Evolutionary conservation across 1,140 invertebrate genomes (phyloP).

Genomic region (Heliconius congener): DNA sequence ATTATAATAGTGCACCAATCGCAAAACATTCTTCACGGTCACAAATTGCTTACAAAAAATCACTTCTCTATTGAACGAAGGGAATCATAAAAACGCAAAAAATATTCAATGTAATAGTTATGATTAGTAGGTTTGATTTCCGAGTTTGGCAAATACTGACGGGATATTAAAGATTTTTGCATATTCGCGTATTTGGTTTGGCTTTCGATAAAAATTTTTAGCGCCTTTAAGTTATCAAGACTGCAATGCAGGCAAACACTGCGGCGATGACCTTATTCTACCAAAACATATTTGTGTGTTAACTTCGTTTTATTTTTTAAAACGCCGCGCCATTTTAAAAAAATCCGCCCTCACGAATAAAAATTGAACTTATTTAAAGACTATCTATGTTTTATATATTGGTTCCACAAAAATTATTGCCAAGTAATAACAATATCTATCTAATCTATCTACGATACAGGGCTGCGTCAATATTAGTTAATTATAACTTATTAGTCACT

Average conservation of each 20-base stretch:
- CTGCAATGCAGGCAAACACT: slow-evolving; percentile 38
- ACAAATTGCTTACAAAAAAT: neutral
- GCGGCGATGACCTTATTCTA: slow-evolving; percentile 35
- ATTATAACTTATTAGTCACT: neutral
- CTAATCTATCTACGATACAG: neutral
- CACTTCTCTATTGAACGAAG: neutral
- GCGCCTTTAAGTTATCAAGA: slow-evolving; percentile 32
- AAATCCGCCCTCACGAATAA: neutral
- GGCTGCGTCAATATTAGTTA: neutral
- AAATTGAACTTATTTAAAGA: neutral
- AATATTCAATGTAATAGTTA: neutral
- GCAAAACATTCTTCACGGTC: neutral
- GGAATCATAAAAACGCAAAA: neutral
- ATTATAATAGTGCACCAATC: neutral
- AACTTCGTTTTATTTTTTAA: neutral
- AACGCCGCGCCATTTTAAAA: neutral
- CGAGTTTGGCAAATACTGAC: slow-evolving; percentile 41
- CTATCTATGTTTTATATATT: neutral
- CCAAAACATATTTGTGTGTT: slow-evolving; percentile 18
- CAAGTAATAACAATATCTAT: neutral
- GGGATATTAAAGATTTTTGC: slow-evolving; percentile 32
- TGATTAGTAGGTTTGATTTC: slow-evolving; percentile 39
- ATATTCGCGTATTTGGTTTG: slow-evolving; percentile 38
- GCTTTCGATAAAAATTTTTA: slow-evolving; percentile 36
- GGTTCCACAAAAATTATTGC: neutral